A percentile compares a stretch with the other conserved stretches of the same genome.
Evolutionary conservation across 2,888 invertebrate genomes (phyloP).

Genomic region (Pseudococcus viburni): DNA sequence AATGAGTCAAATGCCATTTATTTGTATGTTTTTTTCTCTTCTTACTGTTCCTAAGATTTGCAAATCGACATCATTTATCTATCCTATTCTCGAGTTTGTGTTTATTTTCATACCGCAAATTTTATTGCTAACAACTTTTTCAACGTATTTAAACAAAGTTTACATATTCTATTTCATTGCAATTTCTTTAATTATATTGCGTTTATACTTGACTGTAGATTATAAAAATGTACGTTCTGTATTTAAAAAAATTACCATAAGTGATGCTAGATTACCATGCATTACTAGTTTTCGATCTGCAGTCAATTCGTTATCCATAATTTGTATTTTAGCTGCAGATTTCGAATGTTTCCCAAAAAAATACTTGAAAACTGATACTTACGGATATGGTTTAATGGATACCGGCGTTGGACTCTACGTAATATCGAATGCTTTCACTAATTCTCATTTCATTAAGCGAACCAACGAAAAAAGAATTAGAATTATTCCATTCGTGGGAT

Average conservation of each 20-base stretch:
- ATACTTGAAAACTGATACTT: slow-evolving; percentile 89
- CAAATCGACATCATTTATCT: background rate
- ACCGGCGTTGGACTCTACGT: slow-evolving; percentile 93
- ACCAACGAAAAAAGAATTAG: background rate
- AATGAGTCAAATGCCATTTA: slow-evolving; percentile 65
- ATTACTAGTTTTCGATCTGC: slow-evolving; percentile 81
- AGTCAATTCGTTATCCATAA: slow-evolving; percentile 81
- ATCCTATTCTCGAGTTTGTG: slow-evolving; percentile 70
- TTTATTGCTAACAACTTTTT: slow-evolving; percentile 71
- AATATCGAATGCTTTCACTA: slow-evolving; percentile 83
- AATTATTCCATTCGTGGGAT: slow-evolving; percentile 70
- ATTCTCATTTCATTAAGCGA: background rate
- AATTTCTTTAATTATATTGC: slow-evolving; percentile 69
- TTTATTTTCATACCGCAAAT: slow-evolving; percentile 70
- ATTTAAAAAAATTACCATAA: slow-evolving; percentile 57
- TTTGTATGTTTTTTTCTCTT: slow-evolving; percentile 48
- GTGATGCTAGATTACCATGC: slow-evolving; percentile 67
- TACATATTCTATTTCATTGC: slow-evolving; percentile 69
- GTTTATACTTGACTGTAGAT: slow-evolving; percentile 53
- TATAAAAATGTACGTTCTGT: background rate
- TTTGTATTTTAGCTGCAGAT: slow-evolving; percentile 94
- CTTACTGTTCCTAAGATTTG: slow-evolving; percentile 11
- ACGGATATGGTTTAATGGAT: slow-evolving; percentile 94
- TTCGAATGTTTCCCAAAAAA: slow-evolving; percentile 87
- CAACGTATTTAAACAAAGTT: slow-evolving; percentile 69